Percentiles rank a stretch among this genome's conserved stretches.
These are phyloP conservation scores for Crioceris asparagi DNA, from an alignment of 2,888 invertebrate genomes.

Conservation along the genomic window DNA sequence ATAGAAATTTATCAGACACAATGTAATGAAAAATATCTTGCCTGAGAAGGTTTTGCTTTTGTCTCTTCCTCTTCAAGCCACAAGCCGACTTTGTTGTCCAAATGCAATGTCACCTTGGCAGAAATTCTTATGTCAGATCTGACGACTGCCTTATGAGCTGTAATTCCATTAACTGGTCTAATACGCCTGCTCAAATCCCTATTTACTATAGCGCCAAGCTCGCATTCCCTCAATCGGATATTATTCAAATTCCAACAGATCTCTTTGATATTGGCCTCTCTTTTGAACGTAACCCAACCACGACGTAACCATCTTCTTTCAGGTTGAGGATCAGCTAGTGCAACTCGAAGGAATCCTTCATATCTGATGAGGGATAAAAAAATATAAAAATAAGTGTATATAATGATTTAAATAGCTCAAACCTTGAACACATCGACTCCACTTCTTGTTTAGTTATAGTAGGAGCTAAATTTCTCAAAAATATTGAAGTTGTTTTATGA, in stretches of 20 bases:
- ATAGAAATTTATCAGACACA: too few species aligned
- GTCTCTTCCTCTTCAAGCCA: conserved; percentile 53
- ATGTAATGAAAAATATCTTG: conserved; percentile 16
- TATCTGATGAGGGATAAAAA: conserved; percentile 47
- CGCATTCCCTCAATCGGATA: conserved; percentile 82
- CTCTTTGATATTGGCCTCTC: conserved; percentile 96
- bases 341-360: conserved; percentile 88
- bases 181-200: conserved; percentile 90
- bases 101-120: conserved; percentile 81
- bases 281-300: conserved; percentile 96
- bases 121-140: conserved; percentile 87
- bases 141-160: conserved; percentile 78
- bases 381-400: not conserved
- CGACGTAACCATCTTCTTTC: conserved; percentile 93
- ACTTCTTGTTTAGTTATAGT: conserved; percentile 94
- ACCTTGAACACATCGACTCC: conserved; percentile 58
- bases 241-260: conserved; percentile 99
- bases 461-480: conserved; percentile 90
- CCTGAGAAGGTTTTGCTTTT: conserved; percentile 33
- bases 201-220: conserved; percentile 92
- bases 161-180: conserved; percentile 82
- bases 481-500: conserved; percentile 95
- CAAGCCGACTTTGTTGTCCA: conserved; percentile 73
- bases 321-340: conserved; percentile 92
- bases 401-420: not conserved